Conservation (phyloP, 2,888 invertebrate species). For the Torymus tubicola region DNA sequence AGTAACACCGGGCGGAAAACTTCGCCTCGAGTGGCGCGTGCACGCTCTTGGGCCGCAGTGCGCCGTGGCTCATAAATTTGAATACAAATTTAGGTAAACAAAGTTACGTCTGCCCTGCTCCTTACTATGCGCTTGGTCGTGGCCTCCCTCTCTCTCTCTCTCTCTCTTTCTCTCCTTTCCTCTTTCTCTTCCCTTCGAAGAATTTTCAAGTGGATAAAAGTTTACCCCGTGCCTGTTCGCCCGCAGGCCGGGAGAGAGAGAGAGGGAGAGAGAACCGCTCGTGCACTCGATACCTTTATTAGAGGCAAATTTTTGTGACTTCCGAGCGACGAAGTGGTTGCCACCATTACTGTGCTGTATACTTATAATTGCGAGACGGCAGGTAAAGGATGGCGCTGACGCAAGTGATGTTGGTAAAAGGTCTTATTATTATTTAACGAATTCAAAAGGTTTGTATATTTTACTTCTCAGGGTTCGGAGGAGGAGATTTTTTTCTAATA, state of each 20-base stretch:
- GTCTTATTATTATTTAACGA: conserved; percentile 43
- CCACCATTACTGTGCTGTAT: background rate
- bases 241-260: background rate
- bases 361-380: conserved; percentile 49
- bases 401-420: conserved; percentile 21
- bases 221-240: conserved; percentile 20
- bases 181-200: conserved; percentile 38
- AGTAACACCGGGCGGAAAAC: conserved; percentile 26
- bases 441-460: conserved; percentile 14
- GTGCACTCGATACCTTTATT: conserved; percentile 52
- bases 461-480: background rate
- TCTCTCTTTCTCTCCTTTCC: conserved; percentile 13
- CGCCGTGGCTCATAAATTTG: conserved; percentile 53
- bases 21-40: conserved; percentile 5
- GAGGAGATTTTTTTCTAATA: no score
- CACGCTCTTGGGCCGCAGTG: background rate
- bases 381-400: conserved; percentile 1
- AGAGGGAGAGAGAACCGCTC: background rate
- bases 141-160: background rate
- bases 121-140: conserved; percentile 18
- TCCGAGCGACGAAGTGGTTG: conserved; percentile 4
- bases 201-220: conserved; percentile 58
- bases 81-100: conserved; percentile 59
- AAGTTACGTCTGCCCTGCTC: conserved; percentile 54
- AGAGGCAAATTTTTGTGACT: conserved; percentile 39